Base-by-base conservation (phyloP, 2,797 vertebrate species). In the Dromococcyx pavoninus region DNA sequence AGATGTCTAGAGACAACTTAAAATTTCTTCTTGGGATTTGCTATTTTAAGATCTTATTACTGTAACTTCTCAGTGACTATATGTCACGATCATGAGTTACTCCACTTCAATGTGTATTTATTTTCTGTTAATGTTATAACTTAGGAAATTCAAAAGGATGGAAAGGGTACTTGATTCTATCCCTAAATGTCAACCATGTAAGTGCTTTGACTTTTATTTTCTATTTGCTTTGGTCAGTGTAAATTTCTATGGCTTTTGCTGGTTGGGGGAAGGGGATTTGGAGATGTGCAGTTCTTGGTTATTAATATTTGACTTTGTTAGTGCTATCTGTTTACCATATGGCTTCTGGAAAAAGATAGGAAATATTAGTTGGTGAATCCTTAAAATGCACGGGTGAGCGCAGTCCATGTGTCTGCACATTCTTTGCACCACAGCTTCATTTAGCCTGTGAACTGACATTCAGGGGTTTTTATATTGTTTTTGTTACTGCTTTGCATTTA, bases 291-390 rank as follows among this genome's bases (percentile, higher is more conserved):
- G 97, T 96, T 97, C 97, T 96, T 98, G 95, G 98, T 98, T 98
- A 98, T 98, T 98, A 98, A 98, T 98, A 98, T 98, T 98, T 98
- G 98, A 98, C 98, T 98, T 98, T 98, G 98, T 98, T 98, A 98
- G 97, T 97, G 95, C 97, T 97, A 97, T 97, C 93, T 98, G 97
- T 98, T 98, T 98, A 97, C 98, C 96, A 95, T 98, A 97, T 97
- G 97, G 95, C 97, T 98, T 97, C 96, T 87, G 86, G 81, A 91
- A 93, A 86, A 92, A 92, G 94, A 73, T 79, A 61, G 89, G 91
- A 95, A 97, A 95, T 97, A 97, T 96, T 94, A 86, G 74, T 89
- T 96, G 88, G 70, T 25, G 73, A 96, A 88, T 81, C 79, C 91
- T 97, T 96, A 94, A 96, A 97, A 96, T 93, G 80, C 84, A 64